Evolutionary conservation across 2,113 vertebrate species (phyloP).

Genomic region (Peromyscus leucopus): DNA sequence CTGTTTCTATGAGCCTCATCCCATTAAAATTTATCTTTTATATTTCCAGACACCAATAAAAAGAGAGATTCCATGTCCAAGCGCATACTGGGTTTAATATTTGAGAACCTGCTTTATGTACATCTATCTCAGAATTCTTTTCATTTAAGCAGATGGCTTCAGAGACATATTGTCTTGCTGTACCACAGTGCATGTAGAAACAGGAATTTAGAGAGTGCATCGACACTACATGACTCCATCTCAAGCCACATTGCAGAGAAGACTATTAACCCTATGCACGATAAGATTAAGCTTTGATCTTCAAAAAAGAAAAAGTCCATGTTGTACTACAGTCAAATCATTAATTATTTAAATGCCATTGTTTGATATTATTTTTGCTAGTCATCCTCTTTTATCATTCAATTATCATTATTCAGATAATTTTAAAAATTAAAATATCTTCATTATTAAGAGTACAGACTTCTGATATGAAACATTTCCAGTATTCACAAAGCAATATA

Average conservation of each 20-base stretch:
- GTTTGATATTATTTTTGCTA: slow-evolving; percentile 3
- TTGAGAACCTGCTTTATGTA: neutral
- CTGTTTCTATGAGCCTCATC: neutral
- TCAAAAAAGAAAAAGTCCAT: slow-evolving; percentile 10
- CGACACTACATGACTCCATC: neutral
- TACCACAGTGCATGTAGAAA: neutral
- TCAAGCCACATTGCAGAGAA: neutral
- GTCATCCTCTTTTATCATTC: neutral
- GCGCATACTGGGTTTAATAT: slow-evolving; percentile 39
- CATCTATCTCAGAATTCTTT: slow-evolving; percentile 32
- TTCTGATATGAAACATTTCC: neutral
- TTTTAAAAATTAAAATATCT: slow-evolving; percentile 17
- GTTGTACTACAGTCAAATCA: neutral
- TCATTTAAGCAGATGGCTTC: slow-evolving; percentile 34
- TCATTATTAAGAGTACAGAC: neutral
- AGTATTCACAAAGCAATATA: neutral
- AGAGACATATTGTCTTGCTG: neutral
- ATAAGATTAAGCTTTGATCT: neutral
- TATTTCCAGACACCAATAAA: slow-evolving; percentile 58
- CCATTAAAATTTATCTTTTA: slow-evolving; percentile 55
- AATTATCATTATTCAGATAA: neutral
- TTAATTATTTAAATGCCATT: slow-evolving; percentile 44
- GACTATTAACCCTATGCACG: neutral
- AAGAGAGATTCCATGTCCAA: slow-evolving; percentile 29
- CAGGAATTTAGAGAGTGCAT: slow-evolving; percentile 3